These are phyloP conservation scores for human (Homo sapiens) DNA, from an alignment of 2,113 vertebrate species.

Conservation along the genomic window GRCh38 chr3:39426001-39426500, in stretches of 20 bases:
- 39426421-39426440: neutral
- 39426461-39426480: neutral
- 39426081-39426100: neutral
- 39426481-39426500: neutral
- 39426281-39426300: neutral
- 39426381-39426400: neutral
- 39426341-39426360: neutral
- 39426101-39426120: fast-evolving
- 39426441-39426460: neutral
- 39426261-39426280: neutral
- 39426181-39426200: neutral
- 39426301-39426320: neutral
- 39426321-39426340: neutral
- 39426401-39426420: neutral
- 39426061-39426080: neutral
- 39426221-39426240: neutral
- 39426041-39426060: neutral
- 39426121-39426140: neutral
- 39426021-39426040: neutral
- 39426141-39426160: neutral
- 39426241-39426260: neutral
- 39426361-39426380: neutral
- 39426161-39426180: neutral
- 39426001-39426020: neutral
- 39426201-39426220: neutral